Evolutionary conservation across 1,140 invertebrate genomes (phyloP).

Genomic region (Drosophila nasuta): DNA sequence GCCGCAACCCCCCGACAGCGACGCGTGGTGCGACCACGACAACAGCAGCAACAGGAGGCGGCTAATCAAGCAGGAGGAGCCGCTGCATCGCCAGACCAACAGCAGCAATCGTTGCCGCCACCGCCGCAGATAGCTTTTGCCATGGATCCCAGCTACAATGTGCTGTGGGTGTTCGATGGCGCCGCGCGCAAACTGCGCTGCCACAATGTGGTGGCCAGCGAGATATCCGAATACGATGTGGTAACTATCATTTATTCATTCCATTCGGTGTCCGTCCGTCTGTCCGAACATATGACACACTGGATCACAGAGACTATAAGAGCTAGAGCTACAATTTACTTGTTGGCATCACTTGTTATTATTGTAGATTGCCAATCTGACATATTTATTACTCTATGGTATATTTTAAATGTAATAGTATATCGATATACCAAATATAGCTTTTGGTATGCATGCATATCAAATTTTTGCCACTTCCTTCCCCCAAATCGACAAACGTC

Average conservation of each 20-base stretch:
- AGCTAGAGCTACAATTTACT: no score
- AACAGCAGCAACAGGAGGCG: conserved; percentile 1
- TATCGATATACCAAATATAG: no score
- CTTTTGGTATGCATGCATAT: no score
- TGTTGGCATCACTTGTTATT: no score
- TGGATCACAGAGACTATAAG: no score
- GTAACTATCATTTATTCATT: conserved; percentile 46
- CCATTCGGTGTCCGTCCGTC: background rate
- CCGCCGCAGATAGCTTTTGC: conserved; percentile 78
- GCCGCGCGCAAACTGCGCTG: conserved; percentile 90
- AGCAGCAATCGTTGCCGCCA: conserved; percentile 45
- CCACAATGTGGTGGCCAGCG: conserved; percentile 92
- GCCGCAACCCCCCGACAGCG: conserved; percentile 28
- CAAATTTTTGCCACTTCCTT: no score
- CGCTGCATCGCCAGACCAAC: conserved; percentile 46
- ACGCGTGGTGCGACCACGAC: conserved; percentile 27
- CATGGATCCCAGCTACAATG: conserved; percentile 94
- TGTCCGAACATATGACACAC: no score
- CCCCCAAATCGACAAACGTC: no score
- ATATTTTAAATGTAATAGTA: no score
- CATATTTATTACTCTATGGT: no score
- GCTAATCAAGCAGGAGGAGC: background rate
- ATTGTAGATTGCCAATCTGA: no score
- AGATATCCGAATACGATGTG: conserved; percentile 83
- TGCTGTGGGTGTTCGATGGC: conserved; percentile 93